These are phyloP conservation scores for Falco columbarius DNA, from an alignment of 2,797 vertebrate genomes.

Conservation along the genomic window DNA sequence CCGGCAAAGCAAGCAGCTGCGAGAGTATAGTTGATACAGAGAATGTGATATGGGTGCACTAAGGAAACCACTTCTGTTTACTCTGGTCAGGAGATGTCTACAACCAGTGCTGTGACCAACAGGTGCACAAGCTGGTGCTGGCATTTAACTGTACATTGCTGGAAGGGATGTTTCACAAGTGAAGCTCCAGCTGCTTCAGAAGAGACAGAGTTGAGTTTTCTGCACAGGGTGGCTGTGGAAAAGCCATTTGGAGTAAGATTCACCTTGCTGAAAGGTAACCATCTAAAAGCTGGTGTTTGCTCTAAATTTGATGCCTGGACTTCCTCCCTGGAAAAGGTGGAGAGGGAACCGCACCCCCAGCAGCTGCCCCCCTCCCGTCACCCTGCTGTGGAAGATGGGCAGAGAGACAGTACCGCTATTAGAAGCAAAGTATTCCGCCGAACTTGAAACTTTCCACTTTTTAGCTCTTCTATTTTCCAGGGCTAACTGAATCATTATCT, in stretches of 20 bases:
- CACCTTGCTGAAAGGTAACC: background rate
- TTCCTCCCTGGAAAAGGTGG: background rate
- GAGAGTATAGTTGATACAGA: background rate
- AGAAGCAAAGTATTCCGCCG: background rate
- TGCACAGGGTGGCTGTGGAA: background rate
- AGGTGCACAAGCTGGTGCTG: background rate
- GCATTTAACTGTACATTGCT: accelerated
- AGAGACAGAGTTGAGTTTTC: background rate
- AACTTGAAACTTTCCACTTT: background rate
- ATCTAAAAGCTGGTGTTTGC: accelerated
- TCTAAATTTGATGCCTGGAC: background rate
- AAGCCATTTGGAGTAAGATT: background rate
- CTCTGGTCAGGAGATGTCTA: background rate
- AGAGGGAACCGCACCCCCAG: background rate
- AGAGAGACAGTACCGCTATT: background rate
- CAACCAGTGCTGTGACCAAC: background rate
- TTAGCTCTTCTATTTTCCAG: background rate
- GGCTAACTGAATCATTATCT: background rate
- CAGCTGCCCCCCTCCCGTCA: background rate
- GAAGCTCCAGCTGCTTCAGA: background rate
- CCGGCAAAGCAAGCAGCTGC: background rate
- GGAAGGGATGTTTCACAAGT: background rate
- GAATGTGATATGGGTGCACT: background rate
- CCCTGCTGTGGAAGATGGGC: background rate
- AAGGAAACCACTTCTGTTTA: background rate